Conservation (phyloP, 2,797 vertebrate species). For the Perdix hodgsoniae region DNA sequence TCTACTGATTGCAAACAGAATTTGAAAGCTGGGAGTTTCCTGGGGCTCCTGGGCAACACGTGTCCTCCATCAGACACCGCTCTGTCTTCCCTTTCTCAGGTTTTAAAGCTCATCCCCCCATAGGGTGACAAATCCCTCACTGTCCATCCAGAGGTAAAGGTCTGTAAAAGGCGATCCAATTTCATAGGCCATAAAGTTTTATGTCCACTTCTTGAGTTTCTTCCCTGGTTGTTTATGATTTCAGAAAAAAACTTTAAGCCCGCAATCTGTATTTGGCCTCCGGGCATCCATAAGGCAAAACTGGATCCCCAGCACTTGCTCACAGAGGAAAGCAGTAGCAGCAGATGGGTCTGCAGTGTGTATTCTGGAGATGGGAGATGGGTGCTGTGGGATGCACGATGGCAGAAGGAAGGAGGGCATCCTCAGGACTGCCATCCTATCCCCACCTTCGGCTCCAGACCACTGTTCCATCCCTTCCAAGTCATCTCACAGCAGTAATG, state of each 20-base stretch:
- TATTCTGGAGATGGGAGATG: not conserved
- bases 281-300: not conserved
- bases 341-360: not conserved
- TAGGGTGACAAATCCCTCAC: slow-evolving; percentile 55
- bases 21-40: not conserved
- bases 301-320: not conserved
- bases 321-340: not conserved
- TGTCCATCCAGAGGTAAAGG: slow-evolving; percentile 67
- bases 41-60: not conserved
- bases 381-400: not conserved
- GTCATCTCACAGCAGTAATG: not conserved
- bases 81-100: not conserved
- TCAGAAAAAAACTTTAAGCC: slow-evolving; percentile 49
- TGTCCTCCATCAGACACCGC: slow-evolving; percentile 32
- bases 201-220: slow-evolving; percentile 59
- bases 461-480: rapidly evolving
- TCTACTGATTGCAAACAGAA: not conserved
- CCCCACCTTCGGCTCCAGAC: not conserved
- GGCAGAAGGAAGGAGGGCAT: not conserved
- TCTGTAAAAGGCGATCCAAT: slow-evolving; percentile 72
- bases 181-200: slow-evolving; percentile 78
- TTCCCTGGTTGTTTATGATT: slow-evolving; percentile 66
- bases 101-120: slow-evolving; percentile 50
- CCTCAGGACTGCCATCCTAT: not conserved
- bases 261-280: slow-evolving; percentile 34